phyloP scores from a whole-genome alignment of 2,797 vertebrate species.

The Odontamblyopus rebecca region DNA sequence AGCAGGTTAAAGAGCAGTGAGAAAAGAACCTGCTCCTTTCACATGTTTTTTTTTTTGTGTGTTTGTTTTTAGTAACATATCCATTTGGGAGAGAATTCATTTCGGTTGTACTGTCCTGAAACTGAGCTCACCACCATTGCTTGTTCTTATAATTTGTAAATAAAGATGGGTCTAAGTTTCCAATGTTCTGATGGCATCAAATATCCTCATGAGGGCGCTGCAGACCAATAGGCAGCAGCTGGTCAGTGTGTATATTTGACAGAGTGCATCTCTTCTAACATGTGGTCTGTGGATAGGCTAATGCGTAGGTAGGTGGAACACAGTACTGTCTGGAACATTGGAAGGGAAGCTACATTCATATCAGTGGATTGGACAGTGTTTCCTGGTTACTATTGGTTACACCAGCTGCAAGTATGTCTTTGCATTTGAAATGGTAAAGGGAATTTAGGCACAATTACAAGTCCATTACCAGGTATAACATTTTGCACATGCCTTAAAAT shows the following conservation, averaged over 20 bases:
- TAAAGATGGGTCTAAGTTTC: slow-evolving; percentile 73
- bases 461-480: too few species aligned
- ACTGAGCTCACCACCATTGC: slow-evolving; percentile 11
- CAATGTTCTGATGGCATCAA: slow-evolving; percentile 1
- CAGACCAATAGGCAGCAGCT: slow-evolving; percentile 5
- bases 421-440: neutral
- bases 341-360: neutral
- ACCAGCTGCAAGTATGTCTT: neutral
- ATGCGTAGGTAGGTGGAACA: too few species aligned
- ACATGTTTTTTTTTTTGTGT: neutral
- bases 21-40: neutral
- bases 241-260: neutral
- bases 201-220: slow-evolving; percentile 40
- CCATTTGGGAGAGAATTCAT: slow-evolving; percentile 13
- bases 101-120: neutral
- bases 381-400: too few species aligned
- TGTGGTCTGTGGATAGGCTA: neutral
- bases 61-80: neutral
- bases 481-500: too few species aligned
- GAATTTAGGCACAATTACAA: too few species aligned
- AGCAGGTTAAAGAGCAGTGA: neutral
- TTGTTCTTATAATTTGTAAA: slow-evolving; percentile 63
- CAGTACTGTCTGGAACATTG: neutral
- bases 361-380: neutral
- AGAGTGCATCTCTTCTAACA: neutral